These are phyloP conservation scores for Tipula lateralis DNA, from an alignment of 2,888 invertebrate genomes.

Conservation along the genomic window DNA sequence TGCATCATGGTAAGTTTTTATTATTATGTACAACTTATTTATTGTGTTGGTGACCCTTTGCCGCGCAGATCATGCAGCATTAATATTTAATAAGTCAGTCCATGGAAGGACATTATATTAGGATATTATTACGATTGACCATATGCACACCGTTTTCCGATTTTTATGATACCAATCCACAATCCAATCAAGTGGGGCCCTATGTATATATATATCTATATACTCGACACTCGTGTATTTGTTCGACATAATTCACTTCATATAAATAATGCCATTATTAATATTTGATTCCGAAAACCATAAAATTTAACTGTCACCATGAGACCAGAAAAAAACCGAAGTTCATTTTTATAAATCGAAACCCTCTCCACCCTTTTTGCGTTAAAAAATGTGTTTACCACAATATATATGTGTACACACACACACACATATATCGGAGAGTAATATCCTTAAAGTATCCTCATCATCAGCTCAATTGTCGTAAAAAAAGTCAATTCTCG, in stretches of 20 bases:
- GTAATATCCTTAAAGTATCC: not conserved
- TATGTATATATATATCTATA: not conserved
- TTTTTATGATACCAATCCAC: not conserved
- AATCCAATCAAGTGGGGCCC: not conserved
- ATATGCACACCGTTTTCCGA: not conserved
- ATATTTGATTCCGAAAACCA: not conserved
- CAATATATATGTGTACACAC: not conserved
- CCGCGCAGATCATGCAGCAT: not conserved
- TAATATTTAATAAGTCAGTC: not conserved
- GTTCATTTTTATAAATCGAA: not conserved
- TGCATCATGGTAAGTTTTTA: not conserved
- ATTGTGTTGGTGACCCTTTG: not conserved
- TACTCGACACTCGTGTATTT: not conserved
- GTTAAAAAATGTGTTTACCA: not conserved
- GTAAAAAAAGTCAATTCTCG: not conserved
- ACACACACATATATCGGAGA: not conserved
- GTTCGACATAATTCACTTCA: not conserved
- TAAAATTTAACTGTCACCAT: conserved; percentile 15
- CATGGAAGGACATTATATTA: not conserved
- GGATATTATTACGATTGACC: not conserved
- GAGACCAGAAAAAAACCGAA: not conserved
- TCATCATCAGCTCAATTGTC: conserved; percentile 11
- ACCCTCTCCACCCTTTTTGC: not conserved
- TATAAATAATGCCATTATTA: not conserved
- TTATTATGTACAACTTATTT: not conserved